Evolutionary conservation across 1,140 invertebrate genomes (phyloP), one percentile per base, ranked within the genome.

Genomic region (Heliconius congener): DNA sequence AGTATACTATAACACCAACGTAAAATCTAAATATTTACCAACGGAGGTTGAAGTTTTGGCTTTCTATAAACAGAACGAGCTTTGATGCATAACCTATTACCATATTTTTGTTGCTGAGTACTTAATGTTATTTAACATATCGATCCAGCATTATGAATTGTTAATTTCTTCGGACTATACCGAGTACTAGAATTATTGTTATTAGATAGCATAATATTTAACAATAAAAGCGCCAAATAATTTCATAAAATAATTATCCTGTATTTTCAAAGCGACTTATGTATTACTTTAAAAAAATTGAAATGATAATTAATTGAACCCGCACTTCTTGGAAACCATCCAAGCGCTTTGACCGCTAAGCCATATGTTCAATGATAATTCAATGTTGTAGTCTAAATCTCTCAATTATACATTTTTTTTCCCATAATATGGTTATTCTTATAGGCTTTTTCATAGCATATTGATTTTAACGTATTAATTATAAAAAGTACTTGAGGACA

Each of bases 31-130:
- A 74, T 52, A 60, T 79, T 74, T 76, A 76, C 27, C 66, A 71
- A 76, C 74, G 19, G 18, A 75, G 57, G 70, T 79, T 55, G 78
- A 79, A 73, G 66, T 71, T 71, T 79, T 79, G 60, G 73, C 73
- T 50, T 55, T 30, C 34, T 79, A 60, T 73, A 79, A 66, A 74
- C 34, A 37, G 46, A 66, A 66, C 71, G 57, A 39, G 73, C 39
- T 74, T 74, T 42, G 71, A 71, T 74, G 60, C 50, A 74, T 50
- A 72, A 74, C 34, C 37, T 74, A 73, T 66, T 60, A 52, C 30
- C 19, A 73, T 75, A 11, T 74, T 66, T 74, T 71, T 79, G 76
- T 78, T 37, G 46, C 39, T 57, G 46, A 72, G 72, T 52, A 46
- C 42, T 46, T 46, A 70, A 3, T 37, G 30, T 73, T 73, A 52